These are phyloP conservation scores for Leptinotarsa lineolata DNA, from an alignment of 1,140 invertebrate species.

Conservation along the genomic window DNA sequence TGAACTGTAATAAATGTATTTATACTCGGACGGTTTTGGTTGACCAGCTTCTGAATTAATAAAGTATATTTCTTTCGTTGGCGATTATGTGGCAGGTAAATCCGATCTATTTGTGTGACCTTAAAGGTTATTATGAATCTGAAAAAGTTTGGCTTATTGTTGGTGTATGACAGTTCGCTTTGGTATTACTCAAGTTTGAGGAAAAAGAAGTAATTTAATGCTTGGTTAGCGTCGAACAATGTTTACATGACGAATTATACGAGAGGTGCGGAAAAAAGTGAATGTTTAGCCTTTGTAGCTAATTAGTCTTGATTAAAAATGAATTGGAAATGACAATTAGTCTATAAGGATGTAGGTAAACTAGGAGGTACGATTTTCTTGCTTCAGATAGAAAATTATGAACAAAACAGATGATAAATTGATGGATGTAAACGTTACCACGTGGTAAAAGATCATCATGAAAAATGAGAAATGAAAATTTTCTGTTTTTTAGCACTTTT, in stretches of 20 bases:
- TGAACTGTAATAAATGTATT: neutral
- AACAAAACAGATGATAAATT: too few relatives aligned
- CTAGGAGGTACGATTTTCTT: too few relatives aligned
- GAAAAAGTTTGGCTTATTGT: neutral
- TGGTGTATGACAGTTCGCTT: slow-evolving; percentile 7
- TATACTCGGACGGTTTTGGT: neutral
- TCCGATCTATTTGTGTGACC: slow-evolving; percentile 11
- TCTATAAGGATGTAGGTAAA: too few relatives aligned
- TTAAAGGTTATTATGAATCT: slow-evolving; percentile 11
- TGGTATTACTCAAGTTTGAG: neutral
- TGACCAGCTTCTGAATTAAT: neutral
- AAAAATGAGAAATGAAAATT: too few relatives aligned
- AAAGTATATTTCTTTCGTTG: neutral
- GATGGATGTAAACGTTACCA: too few relatives aligned
- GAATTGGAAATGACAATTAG: too few relatives aligned
- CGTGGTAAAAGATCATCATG: too few relatives aligned
- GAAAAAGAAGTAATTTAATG: slow-evolving; percentile 19
- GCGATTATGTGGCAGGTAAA: neutral
- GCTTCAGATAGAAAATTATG: too few relatives aligned
- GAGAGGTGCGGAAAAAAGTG: too few relatives aligned
- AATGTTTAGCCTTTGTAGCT: too few relatives aligned
- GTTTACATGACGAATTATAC: neutral
- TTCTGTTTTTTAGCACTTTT: too few relatives aligned
- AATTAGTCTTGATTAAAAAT: too few relatives aligned
- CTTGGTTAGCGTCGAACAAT: slow-evolving; percentile 12